Evolutionary conservation across 1,140 invertebrate genomes (phyloP).

Genomic region (Drosophila aff.): DNA sequence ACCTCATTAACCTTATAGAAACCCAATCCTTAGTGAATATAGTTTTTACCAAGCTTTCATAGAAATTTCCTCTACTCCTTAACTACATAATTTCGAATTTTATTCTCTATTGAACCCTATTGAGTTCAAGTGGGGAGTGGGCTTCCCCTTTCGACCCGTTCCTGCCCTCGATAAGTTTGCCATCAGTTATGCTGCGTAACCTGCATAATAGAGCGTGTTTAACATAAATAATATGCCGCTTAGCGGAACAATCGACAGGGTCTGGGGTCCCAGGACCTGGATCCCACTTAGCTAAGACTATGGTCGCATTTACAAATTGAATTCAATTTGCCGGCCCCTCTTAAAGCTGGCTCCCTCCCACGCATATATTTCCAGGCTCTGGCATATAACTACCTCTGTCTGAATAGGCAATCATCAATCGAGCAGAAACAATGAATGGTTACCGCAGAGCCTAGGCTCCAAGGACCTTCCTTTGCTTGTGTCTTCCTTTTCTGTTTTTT

Average conservation of each 20-base stretch:
- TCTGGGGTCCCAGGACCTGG: constrained; percentile 1
- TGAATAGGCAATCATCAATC: constrained; percentile 55
- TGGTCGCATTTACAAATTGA: constrained; percentile 38
- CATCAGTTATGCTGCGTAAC: constrained; percentile 22
- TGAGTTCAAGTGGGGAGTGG: constrained; percentile 16
- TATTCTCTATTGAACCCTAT: constrained; percentile 8
- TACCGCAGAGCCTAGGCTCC: constrained; percentile 28
- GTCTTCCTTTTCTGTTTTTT: constrained; percentile 5
- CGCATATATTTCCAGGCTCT: background rate
- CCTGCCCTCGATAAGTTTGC: background rate
- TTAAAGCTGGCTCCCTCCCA: background rate
- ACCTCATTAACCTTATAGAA: background rate
- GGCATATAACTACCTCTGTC: constrained; percentile 34
- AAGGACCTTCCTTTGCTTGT: too few species aligned
- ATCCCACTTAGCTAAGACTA: constrained; percentile 15
- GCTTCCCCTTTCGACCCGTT: background rate
- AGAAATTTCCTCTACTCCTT: background rate
- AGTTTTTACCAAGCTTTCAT: too few species aligned
- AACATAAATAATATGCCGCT: constrained; percentile 46
- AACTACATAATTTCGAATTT: background rate
- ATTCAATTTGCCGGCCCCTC: constrained; percentile 26
- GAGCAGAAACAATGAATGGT: constrained; percentile 55
- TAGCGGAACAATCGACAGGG: constrained; percentile 27
- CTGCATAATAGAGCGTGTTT: constrained; percentile 38
- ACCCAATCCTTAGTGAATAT: too few species aligned